These are phyloP conservation scores for Sparidentex hasta DNA, from an alignment of 2,797 vertebrate genomes.

Conservation along the genomic window DNA sequence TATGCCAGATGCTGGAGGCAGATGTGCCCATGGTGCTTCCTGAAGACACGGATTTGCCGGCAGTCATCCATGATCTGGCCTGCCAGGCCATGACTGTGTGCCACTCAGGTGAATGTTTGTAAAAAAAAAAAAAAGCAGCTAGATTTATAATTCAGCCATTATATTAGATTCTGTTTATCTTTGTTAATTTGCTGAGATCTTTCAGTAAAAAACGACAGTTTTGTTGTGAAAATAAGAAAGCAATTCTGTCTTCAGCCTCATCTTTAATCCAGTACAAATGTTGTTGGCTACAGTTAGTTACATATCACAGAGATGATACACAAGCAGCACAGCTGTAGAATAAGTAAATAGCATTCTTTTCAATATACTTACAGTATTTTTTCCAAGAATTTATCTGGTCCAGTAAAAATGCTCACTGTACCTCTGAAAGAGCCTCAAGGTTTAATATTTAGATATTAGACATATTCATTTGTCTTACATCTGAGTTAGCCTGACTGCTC, in stretches of 20 bases:
- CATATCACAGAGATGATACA: not conserved
- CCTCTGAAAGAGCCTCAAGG: not conserved
- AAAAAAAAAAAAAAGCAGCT: slow-evolving; percentile 8
- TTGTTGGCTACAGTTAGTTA: not conserved
- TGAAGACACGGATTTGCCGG: slow-evolving; percentile 87
- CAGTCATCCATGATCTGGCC: slow-evolving; percentile 89
- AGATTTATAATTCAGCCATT: not conserved
- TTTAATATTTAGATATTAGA: not conserved
- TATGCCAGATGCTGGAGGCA: slow-evolving; percentile 92
- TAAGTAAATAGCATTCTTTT: not conserved
- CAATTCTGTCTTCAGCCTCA: not conserved
- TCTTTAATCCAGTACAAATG: not conserved
- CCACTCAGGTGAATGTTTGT: slow-evolving; percentile 85
- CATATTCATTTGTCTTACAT: not conserved
- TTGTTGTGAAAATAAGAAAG: not conserved
- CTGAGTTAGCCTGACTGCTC: not conserved
- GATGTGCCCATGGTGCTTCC: slow-evolving; percentile 89
- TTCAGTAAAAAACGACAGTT: not conserved
- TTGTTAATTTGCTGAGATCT: not conserved
- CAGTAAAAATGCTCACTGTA: not conserved
- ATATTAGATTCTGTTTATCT: not conserved
- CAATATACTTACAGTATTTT: not conserved
- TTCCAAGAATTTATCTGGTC: not conserved
- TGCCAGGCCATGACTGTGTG: slow-evolving; percentile 92
- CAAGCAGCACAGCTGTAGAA: not conserved